Evolutionary conservation across 2,888 invertebrate genomes (phyloP).

Genomic region (Dimorphilus gyrociliatus): DNA sequence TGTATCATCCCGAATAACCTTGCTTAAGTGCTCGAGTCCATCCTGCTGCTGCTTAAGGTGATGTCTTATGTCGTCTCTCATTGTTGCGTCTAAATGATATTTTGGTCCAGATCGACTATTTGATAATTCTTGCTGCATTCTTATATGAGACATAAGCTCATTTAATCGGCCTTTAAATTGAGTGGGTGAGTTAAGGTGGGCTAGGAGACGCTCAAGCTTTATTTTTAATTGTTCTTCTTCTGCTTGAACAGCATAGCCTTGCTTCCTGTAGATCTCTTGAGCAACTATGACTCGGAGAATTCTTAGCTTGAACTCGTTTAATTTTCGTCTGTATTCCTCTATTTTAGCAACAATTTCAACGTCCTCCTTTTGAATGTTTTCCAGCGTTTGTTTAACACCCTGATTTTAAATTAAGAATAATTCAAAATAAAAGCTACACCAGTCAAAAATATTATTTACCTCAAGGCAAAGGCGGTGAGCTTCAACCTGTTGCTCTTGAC

Average conservation of each 20-base stretch:
- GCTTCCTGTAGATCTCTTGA: slow-evolving; percentile 71
- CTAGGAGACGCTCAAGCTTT: slow-evolving; percentile 66
- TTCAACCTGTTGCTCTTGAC: slow-evolving; percentile 50
- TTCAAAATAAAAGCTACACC: background rate
- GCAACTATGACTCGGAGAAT: slow-evolving; percentile 70
- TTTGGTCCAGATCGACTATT: slow-evolving; percentile 45
- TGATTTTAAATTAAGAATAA: background rate
- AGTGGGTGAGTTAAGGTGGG: slow-evolving; percentile 73
- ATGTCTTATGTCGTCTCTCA: slow-evolving; percentile 46
- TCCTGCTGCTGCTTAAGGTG: slow-evolving; percentile 71
- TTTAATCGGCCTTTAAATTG: slow-evolving; percentile 83
- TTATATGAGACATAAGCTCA: slow-evolving; percentile 69
- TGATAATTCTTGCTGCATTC: slow-evolving; percentile 37
- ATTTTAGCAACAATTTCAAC: slow-evolving; percentile 62
- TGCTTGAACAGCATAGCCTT: slow-evolving; percentile 65
- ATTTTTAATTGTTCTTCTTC: slow-evolving; percentile 79
- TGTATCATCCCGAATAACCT: slow-evolving; percentile 62
- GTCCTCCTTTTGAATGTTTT: slow-evolving; percentile 66
- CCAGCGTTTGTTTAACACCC: no score
- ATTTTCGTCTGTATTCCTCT: slow-evolving; percentile 60
- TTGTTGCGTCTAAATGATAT: slow-evolving; percentile 56
- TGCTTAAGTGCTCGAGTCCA: slow-evolving; percentile 67
- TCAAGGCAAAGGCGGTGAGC: slow-evolving; percentile 54
- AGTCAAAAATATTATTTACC: slow-evolving; percentile 35
- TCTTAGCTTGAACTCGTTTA: slow-evolving; percentile 64